Conservation (phyloP, 92 coral and sea anemone genomes). For the Zoanthus gigantus region DNA sequence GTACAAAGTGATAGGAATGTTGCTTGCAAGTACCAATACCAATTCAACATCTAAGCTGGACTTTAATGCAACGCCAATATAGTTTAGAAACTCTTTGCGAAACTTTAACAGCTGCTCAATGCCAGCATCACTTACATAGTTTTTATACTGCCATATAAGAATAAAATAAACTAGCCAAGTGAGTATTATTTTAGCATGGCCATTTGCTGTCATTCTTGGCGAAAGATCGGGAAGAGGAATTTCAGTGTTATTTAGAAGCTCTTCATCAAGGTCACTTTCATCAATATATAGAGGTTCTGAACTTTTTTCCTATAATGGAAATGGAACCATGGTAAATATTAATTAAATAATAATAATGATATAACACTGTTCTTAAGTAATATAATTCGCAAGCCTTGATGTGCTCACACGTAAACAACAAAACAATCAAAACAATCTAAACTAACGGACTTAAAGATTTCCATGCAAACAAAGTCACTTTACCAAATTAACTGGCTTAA, state of each 20-base stretch:
- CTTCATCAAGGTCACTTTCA: slow-evolving; percentile 17
- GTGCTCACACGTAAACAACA: background rate
- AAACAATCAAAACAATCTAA: background rate
- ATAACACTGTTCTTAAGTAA: background rate
- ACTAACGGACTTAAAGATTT: background rate
- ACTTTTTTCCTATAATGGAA: slow-evolving; percentile 2
- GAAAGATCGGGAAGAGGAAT: slow-evolving; percentile 37
- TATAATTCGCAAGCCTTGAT: background rate
- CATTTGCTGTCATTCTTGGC: slow-evolving; percentile 26
- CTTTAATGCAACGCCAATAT: slow-evolving; percentile 2
- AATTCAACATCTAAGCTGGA: background rate
- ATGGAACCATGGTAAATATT: background rate
- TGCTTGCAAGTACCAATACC: slow-evolving; percentile 45
- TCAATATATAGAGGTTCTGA: slow-evolving; percentile 6
- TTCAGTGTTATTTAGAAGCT: background rate
- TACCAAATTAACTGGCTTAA: background rate
- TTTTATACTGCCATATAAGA: slow-evolving; percentile 49
- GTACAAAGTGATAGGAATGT: slow-evolving; percentile 58
- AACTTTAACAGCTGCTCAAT: slow-evolving; percentile 50
- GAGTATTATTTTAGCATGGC: slow-evolving; percentile 30
- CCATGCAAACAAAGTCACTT: background rate
- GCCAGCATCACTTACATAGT: slow-evolving; percentile 16
- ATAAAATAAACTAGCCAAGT: slow-evolving; percentile 60
- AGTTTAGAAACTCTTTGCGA: background rate
- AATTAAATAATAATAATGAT: too few relatives aligned